Evolutionary conservation across 2,888 invertebrate species (phyloP), one percentile per base, ranked within the genome.

Genomic region (Julus scandinavius): DNA sequence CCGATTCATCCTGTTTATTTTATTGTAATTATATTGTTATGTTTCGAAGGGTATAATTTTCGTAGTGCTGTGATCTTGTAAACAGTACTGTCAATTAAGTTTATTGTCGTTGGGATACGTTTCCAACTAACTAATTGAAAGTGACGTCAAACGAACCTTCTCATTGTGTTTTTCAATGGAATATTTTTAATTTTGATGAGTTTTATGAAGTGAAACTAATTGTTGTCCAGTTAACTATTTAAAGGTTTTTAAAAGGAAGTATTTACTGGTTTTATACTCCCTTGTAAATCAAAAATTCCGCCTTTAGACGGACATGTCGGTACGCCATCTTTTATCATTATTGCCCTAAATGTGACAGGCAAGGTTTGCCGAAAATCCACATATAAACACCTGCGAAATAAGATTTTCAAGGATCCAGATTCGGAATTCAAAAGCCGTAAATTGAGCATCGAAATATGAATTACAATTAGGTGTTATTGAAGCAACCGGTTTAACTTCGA

Each of bases 401-500:
- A 29, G n/a, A 29, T 11, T 72, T 29, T 72, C 72, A 72, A 72
- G 72, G 72, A 72, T 72, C 72, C 72, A 72, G 72, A 72, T 72
- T 72, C 72, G 72, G 72, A 72, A 72, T 72, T 72, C 72, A 72
- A 29, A 72, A 72, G 72, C 72, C 72, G 72, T 72, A 72, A 72
- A 72, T 72, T 72, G 20, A 7, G 17, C 72, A 29, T 29, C 29
- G 72, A 72, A 72, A 72, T 72, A 72, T 72, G 72, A 72, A 72
- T 72, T 72, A 72, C 29, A 72, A 72, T 1, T n/a, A 29, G 72
- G 9, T 29, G 72, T 29, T 72, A 72, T 72, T 72, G 11, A 72
- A 20, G 72, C 72, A 72, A 72, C 72, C 72, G 72, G 72, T 72
- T 72, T 72, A 11, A 11, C 29, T 29, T 72, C 29, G 9, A 11